Evolutionary conservation across 2,888 invertebrate species (phyloP).

Genomic region (Drosophila colorata): DNA sequence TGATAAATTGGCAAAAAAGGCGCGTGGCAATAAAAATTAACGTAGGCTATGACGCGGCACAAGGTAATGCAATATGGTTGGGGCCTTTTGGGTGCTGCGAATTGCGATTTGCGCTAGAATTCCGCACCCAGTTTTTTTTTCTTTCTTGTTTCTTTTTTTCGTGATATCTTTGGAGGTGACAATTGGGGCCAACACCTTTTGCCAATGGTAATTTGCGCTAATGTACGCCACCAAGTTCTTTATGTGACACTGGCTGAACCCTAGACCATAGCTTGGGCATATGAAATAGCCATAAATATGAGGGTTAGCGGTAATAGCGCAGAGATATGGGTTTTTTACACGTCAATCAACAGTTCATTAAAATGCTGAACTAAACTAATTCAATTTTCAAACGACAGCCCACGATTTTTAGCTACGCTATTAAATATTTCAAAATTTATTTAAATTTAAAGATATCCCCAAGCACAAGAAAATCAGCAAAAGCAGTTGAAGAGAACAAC

Average conservation of each 20-base stretch:
- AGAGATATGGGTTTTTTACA: background rate
- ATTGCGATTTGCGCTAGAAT: slow-evolving; percentile 48
- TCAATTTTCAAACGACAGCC: slow-evolving; percentile 14
- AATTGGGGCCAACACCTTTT: slow-evolving; percentile 81
- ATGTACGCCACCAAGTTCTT: slow-evolving; percentile 57
- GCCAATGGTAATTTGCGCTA: slow-evolving; percentile 72
- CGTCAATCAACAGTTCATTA: slow-evolving; percentile 7
- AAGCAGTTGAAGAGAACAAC: slow-evolving; percentile 9
- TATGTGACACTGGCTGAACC: slow-evolving; percentile 51
- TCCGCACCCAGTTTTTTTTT: slow-evolving; percentile 66
- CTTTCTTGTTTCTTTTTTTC: slow-evolving; percentile 20
- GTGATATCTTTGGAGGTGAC: slow-evolving; percentile 75
- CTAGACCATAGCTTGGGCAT: slow-evolving; percentile 23
- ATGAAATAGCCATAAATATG: slow-evolving; percentile 51
- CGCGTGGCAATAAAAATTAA: slow-evolving; percentile 75
- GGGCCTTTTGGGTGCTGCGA: slow-evolving; percentile 12
- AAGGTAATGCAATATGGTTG: slow-evolving; percentile 64
- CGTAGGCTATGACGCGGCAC: slow-evolving; percentile 33
- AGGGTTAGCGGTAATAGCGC: slow-evolving; percentile 3
- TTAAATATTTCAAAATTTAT: background rate
- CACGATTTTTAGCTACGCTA: slow-evolving; percentile 5
- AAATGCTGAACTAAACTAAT: slow-evolving; percentile 11
- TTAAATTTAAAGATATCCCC: too few relatives aligned
- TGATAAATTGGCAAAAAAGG: slow-evolving; percentile 68
- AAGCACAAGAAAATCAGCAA: background rate